Evolutionary conservation across 1,140 invertebrate species (phyloP).

Genomic region (Diabrotica virgifera): DNA sequence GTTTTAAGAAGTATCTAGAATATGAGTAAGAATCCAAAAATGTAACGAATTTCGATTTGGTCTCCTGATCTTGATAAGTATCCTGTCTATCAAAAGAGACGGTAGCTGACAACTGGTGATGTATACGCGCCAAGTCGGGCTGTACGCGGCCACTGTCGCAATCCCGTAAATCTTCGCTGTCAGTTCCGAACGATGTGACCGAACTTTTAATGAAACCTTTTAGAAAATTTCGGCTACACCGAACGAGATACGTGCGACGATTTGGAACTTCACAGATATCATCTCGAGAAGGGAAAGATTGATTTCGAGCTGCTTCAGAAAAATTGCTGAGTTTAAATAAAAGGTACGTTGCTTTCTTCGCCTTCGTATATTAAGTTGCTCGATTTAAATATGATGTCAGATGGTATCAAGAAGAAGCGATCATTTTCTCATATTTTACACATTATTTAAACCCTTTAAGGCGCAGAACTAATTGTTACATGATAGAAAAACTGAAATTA

Average conservation of each 20-base stretch:
- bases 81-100: slow-evolving; percentile 17
- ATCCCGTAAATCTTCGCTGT: slow-evolving; percentile 26
- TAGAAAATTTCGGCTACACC: slow-evolving; percentile 12
- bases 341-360: no score
- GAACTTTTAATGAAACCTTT: slow-evolving; percentile 21
- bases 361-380: no score
- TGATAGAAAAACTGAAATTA: no score
- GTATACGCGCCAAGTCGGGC: slow-evolving; percentile 22
- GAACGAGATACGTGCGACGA: slow-evolving; percentile 15
- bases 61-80: slow-evolving; percentile 16
- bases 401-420: no score
- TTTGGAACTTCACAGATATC: slow-evolving; percentile 15
- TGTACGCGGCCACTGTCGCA: slow-evolving; percentile 20
- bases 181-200: slow-evolving; percentile 21
- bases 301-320: slow-evolving; percentile 9
- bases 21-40: slow-evolving; percentile 13
- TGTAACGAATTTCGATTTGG: slow-evolving; percentile 16
- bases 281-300: slow-evolving; percentile 13
- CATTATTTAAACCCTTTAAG: no score
- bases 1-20: no score
- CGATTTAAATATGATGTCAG: no score
- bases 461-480: no score
- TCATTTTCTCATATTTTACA: no score
- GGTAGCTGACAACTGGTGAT: slow-evolving; percentile 22
- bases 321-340: not conserved